Conservation (phyloP, 2,797 vertebrate genomes). For the Diceros bicornis region DNA sequence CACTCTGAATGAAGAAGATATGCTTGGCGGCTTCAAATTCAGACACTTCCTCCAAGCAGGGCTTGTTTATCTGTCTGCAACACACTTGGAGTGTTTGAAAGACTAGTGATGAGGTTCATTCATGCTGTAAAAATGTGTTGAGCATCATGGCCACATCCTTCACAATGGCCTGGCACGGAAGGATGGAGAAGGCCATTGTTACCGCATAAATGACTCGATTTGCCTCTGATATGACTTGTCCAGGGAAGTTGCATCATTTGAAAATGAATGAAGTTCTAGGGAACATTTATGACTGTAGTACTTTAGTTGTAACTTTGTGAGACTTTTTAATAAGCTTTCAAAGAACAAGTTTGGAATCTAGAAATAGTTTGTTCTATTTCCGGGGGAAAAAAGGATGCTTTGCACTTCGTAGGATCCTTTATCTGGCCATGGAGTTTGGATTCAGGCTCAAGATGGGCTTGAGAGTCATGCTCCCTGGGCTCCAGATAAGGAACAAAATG, state of each 20-base stretch:
- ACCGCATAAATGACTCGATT: neutral
- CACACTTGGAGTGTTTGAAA: slow-evolving; percentile 74
- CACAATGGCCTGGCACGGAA: slow-evolving; percentile 60
- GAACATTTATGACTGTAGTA: neutral
- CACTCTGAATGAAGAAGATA: slow-evolving; percentile 75
- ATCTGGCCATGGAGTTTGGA: slow-evolving; percentile 6
- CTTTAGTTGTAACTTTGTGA: slow-evolving; percentile 7
- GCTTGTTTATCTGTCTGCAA: slow-evolving; percentile 65
- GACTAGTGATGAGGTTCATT: slow-evolving; percentile 67
- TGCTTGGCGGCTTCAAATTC: slow-evolving; percentile 73
- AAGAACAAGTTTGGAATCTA: slow-evolving; percentile 27
- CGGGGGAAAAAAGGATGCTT: neutral
- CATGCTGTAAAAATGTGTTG: slow-evolving; percentile 68
- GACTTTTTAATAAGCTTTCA: slow-evolving; percentile 39
- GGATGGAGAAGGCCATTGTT: slow-evolving; percentile 59
- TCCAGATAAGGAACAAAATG: neutral
- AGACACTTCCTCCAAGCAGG: slow-evolving; percentile 66
- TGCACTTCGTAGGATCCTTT: neutral
- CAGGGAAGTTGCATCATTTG: slow-evolving; percentile 20
- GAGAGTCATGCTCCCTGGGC: neutral
- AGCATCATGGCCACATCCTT: slow-evolving; percentile 63
- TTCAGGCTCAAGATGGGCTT: neutral
- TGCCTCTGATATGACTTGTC: neutral
- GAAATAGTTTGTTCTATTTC: slow-evolving; percentile 37
- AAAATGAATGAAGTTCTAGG: slow-evolving; percentile 9